Percentiles rank a stretch among this genome's conserved stretches.
These are phyloP conservation scores for Ophion costatus DNA, from an alignment of 2,888 invertebrate genomes.

Conservation along the genomic window DNA sequence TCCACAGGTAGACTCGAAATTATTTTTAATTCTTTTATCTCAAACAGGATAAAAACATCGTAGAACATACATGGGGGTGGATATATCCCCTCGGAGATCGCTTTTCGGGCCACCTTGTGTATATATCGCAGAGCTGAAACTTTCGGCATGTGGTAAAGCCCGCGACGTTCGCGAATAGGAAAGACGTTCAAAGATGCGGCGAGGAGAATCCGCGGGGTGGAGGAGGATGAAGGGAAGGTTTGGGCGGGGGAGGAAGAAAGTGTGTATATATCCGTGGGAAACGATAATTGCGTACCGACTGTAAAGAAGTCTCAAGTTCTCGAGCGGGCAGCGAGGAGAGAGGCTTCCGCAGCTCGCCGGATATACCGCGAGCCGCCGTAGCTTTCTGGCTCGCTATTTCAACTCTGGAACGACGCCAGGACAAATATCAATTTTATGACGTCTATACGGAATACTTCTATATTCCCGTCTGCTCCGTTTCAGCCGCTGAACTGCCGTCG, in stretches of 20 bases:
- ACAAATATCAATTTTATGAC: conserved; percentile 78
- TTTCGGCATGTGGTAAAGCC: conserved; percentile 1
- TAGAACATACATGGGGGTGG: no score
- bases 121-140: background rate
- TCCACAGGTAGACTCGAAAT: no score
- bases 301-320: conserved; percentile 58
- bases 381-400: conserved; percentile 71
- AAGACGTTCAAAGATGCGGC: background rate
- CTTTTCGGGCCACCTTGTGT: no score
- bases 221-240: background rate
- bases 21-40: no score
- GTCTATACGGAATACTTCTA: conserved; percentile 69
- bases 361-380: conserved; percentile 13
- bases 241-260: conserved; percentile 13
- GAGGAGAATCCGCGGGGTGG: background rate
- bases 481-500: conserved; percentile 65
- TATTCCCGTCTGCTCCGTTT: conserved; percentile 60
- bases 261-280: conserved; percentile 64
- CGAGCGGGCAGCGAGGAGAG: conserved; percentile 25
- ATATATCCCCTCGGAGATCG: no score
- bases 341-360: conserved; percentile 34
- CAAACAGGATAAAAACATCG: no score
- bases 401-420: conserved; percentile 75
- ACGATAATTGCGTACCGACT: conserved; percentile 67
- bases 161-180: conserved; percentile 13